Percentiles rank a stretch among this genome's conserved stretches.
These are phyloP conservation scores for Trissonchulus latispiculum DNA, from an alignment of 2,888 invertebrate species.

Conservation along the genomic window DNA sequence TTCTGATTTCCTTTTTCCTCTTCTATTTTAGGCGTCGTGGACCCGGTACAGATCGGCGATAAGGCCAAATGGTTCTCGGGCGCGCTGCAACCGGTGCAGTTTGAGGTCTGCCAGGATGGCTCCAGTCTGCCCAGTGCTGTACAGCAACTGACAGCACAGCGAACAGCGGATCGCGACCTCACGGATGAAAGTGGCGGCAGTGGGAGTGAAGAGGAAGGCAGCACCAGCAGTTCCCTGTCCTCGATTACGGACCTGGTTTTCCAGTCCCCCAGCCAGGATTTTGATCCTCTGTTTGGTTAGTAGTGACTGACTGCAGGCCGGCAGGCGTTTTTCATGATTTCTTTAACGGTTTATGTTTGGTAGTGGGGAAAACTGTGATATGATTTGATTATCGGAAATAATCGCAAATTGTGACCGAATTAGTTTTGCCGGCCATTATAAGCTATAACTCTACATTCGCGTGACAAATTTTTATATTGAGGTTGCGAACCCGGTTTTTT, in stretches of 20 bases:
- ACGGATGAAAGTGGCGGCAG: constrained; percentile 76
- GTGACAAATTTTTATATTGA: too few relatives aligned
- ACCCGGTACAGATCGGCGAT: constrained; percentile 89
- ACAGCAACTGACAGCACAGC: too few relatives aligned
- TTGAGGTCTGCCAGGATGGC: constrained; percentile 71
- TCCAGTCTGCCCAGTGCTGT: not conserved
- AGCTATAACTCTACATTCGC: too few relatives aligned
- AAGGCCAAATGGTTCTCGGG: constrained; percentile 94
- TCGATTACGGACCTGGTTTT: constrained; percentile 92
- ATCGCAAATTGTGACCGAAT: too few relatives aligned
- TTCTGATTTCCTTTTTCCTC: too few relatives aligned
- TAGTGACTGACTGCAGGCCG: too few relatives aligned
- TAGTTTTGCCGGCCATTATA: too few relatives aligned
- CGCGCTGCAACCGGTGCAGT: constrained; percentile 72
- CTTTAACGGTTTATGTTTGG: too few relatives aligned
- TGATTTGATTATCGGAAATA: too few relatives aligned
- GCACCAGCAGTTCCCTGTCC: constrained; percentile 88
- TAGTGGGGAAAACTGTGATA: too few relatives aligned
- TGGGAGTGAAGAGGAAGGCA: constrained; percentile 85
- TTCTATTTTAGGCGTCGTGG: constrained; percentile 59
- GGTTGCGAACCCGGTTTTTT: too few relatives aligned
- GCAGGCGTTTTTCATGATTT: too few relatives aligned
- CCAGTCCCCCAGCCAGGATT: constrained; percentile 55
- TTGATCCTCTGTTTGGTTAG: constrained; percentile 23
- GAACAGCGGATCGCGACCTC: not conserved